Conservation (phyloP, 2,888 invertebrate genomes). For the Ephialtes manifestator region DNA sequence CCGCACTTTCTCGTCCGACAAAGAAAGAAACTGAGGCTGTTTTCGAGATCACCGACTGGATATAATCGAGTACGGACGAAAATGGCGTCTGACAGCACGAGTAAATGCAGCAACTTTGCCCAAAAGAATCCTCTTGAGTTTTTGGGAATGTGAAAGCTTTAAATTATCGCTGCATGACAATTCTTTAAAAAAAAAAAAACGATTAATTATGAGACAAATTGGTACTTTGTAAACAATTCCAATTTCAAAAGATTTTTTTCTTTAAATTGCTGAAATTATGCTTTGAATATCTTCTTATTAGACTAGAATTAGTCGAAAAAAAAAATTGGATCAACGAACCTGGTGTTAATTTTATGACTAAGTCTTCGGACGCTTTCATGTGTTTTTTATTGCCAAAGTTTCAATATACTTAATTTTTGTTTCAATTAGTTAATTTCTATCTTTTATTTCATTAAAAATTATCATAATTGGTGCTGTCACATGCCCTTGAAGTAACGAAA, state of each 20-base stretch:
- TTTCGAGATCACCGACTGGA: background rate
- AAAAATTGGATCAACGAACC: background rate
- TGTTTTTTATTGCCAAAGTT: conserved; percentile 16
- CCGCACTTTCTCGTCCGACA: conserved; percentile 17
- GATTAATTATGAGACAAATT: background rate
- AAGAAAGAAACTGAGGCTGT: background rate
- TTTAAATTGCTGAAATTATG: background rate
- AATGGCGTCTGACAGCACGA: conserved; percentile 5
- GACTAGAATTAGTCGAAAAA: background rate
- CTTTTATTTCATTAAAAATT: background rate
- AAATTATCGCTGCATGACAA: background rate
- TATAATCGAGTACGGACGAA: background rate
- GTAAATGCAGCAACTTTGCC: conserved; percentile 9
- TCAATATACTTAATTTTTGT: background rate
- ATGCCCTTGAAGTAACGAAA: background rate
- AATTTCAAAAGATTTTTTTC: background rate
- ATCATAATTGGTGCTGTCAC: background rate
- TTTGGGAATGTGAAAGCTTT: background rate
- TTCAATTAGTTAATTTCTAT: background rate
- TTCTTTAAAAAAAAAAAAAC: background rate
- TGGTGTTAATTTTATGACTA: background rate
- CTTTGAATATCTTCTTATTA: background rate
- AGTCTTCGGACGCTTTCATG: background rate
- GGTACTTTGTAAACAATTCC: background rate
- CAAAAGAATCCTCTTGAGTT: background rate